phyloP scores from a whole-genome alignment of 2,888 invertebrate genomes.

The Platynereis dumerilii region DNA sequence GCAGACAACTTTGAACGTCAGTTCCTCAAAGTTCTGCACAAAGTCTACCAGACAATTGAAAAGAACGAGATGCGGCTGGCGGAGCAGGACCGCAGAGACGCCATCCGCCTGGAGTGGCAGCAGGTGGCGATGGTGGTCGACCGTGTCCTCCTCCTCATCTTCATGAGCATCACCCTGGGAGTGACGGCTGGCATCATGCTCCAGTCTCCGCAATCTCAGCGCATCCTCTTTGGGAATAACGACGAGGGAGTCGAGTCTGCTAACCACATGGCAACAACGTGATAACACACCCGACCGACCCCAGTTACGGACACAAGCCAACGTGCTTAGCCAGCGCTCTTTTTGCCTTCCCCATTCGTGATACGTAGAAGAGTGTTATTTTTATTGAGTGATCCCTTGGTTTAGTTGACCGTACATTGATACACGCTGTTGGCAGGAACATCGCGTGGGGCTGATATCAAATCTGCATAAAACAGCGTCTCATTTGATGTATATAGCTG shows the following conservation, averaged over 20 bases:
- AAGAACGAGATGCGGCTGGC: slow-evolving; percentile 77
- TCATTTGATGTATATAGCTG: too few relatives aligned
- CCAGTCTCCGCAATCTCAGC: slow-evolving; percentile 60
- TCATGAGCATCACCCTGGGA: slow-evolving; percentile 65
- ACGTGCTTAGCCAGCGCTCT: too few relatives aligned
- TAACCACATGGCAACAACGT: too few relatives aligned
- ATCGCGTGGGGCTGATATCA: too few relatives aligned
- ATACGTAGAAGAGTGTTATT: too few relatives aligned
- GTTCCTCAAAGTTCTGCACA: slow-evolving; percentile 73
- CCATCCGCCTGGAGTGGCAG: slow-evolving; percentile 82
- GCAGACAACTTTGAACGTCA: slow-evolving; percentile 69
- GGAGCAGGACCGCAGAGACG: slow-evolving; percentile 80
- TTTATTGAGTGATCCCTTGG: too few relatives aligned
- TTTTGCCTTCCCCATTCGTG: too few relatives aligned
- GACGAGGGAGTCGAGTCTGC: neutral
- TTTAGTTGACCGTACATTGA: too few relatives aligned
- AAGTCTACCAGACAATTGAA: slow-evolving; percentile 79
- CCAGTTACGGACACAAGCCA: too few relatives aligned
- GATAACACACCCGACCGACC: too few relatives aligned
- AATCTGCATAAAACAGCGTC: too few relatives aligned
- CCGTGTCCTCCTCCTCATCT: slow-evolving; percentile 65
- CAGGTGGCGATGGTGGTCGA: slow-evolving; percentile 79
- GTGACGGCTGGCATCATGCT: slow-evolving; percentile 64
- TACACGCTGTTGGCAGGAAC: too few relatives aligned
- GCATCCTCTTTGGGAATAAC: slow-evolving; percentile 20